Base-by-base conservation (phyloP, 2,888 invertebrate species). In the Synanthedon tipuliformis region DNA sequence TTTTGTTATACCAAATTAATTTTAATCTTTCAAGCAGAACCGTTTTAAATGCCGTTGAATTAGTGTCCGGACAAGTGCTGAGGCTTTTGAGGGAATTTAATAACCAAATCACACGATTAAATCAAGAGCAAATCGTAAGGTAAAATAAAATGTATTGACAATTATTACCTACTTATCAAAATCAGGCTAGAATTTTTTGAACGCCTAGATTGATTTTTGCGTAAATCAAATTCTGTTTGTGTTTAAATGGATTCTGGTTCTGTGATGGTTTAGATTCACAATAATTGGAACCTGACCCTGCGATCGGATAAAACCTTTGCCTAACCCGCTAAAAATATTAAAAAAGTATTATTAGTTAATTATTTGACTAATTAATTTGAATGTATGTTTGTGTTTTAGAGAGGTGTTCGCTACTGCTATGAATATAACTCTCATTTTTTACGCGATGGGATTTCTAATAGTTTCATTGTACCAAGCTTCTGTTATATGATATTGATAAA, bases 361-460 rank as follows among this genome's bases (percentile, higher is more conserved):
- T 34, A 10, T 34, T 34, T 8, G 8, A 34, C 34, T 34, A 10
- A 34, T 34, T 34, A 34, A 45, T 45, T 45, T 41, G 13, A 41
- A n/a, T n/a, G 3, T 45, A 2, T 45, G 13, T 45, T n/a, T 45
- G 15, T n/a, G 4, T 45, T 45, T 45, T 45, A 58, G 73, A 15
- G 76, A 82, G 3, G n/a, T 81, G 3, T 72, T 82, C 56, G 77
- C 81, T 0, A 63, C 75, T 0, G 65, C 68, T 8, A 74, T 83
- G 75, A 83, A 85, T 50, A 48, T 77, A 0, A 61, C 81, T 3
- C 68, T 85, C 0, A 65, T 81, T 0, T 50, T 81, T 0, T 85
- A 85, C 57, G 81, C 80, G 0, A 59, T 82, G 12, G 82, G 83
- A 0, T 84, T 84, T 60, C 69, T 85, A 4, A 53, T 79, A 5